These are phyloP conservation scores for Formicarius rufipectus DNA, from an alignment of 2,113 vertebrate genomes.

Conservation along the genomic window DNA sequence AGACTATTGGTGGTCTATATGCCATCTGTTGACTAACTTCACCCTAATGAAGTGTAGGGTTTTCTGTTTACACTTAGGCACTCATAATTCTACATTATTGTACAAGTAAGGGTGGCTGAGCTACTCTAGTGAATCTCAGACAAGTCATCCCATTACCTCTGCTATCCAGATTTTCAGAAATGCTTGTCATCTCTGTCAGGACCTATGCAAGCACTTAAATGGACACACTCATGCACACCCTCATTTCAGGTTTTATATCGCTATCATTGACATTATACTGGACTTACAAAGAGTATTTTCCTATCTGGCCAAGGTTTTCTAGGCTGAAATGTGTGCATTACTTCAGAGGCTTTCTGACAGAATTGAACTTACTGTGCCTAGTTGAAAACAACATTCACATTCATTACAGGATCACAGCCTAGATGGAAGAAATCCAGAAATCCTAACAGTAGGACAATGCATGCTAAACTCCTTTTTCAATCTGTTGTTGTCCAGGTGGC, in stretches of 20 bases:
- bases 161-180: background rate
- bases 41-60: background rate
- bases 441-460: background rate
- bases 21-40: slow-evolving; percentile 36
- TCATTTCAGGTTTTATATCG: background rate
- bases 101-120: background rate
- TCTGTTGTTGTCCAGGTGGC: background rate
- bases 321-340: background rate
- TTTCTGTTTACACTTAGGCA: background rate
- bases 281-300: background rate
- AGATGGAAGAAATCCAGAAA: background rate
- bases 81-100: background rate
- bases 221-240: rapidly evolving
- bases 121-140: background rate
- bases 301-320: background rate
- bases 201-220: background rate
- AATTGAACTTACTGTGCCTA: background rate
- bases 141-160: background rate
- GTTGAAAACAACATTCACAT: background rate
- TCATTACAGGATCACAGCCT: background rate
- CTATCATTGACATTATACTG: background rate
- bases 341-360: background rate
- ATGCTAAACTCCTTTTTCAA: background rate
- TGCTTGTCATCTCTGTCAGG: rapidly evolving
- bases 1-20: background rate